Percentiles rank a stretch among this genome's conserved stretches.
phyloP scores from a whole-genome alignment of 2,113 vertebrate genomes.

The Geococcyx californianus region DNA sequence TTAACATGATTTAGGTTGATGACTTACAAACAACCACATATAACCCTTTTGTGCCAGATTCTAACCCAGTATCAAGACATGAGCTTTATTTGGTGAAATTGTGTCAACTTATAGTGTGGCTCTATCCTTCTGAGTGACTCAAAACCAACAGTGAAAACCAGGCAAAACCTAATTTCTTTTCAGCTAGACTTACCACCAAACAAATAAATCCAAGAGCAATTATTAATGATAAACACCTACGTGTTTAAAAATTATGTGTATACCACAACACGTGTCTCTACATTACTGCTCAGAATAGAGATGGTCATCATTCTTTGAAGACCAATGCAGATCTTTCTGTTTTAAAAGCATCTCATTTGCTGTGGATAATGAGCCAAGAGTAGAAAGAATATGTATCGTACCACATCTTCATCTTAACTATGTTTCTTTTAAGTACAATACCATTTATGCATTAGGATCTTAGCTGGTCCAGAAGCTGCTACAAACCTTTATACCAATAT shows the following conservation, averaged over 20 bases:
- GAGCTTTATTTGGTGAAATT: not conserved
- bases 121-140: not conserved
- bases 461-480: not conserved
- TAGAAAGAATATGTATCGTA: not conserved
- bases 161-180: not conserved
- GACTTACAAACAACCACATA: not conserved
- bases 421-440: not conserved
- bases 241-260: not conserved
- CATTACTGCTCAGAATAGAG: not conserved
- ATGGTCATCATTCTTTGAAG: not conserved
- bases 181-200: not conserved
- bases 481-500: not conserved
- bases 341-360: not conserved
- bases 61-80: not conserved
- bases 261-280: not conserved
- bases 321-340: not conserved
- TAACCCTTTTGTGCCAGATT: not conserved
- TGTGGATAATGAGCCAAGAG: not conserved
- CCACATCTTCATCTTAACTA: not conserved
- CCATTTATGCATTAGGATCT: not conserved
- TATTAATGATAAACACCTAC: not conserved
- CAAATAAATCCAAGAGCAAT: not conserved
- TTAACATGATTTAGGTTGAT: not conserved
- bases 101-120: not conserved
- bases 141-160: not conserved